Base-by-base conservation (phyloP, 1,140 invertebrate genomes). In the Pomacea maculata region DNA sequence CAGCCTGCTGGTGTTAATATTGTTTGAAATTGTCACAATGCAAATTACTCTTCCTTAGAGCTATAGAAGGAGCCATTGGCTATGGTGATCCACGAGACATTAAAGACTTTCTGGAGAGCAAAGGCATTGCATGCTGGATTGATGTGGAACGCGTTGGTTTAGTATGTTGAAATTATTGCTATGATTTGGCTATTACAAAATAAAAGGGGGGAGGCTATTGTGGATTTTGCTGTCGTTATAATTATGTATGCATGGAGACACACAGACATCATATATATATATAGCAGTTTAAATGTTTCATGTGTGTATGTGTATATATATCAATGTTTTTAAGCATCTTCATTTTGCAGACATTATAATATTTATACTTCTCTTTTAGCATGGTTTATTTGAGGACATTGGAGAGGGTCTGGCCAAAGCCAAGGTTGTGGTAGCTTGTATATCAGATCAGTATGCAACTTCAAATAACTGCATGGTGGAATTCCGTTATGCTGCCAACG, bases 71-170 rank as follows among this genome's bases (percentile, higher is more conserved):
- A 34, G 85, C 87, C 19, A 57, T 88, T 25, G 90, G 90, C 5
- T 87, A 77, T 82, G 86, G 88, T 25, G 90, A 91, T 80, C 90
- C 90, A 5, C 84, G 90, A 68, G 83, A 86, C 68, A 85, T 91
- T 52, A 89, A 88, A 63, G 72, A 85, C 12, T 89, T 85, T 75
- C 82, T 91, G 14, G 88, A 91, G 55, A 57, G 82, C 52, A 86
- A 90, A 70, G 88, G 85, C 14, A 83, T 91, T 15, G 82, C 82
- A 68, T 89, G 89, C 81, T 91, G 91, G 91, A 85, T 91, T 64
- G 91, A 91, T 86, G 85, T 89, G 21, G 89, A 89, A 78, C 85
- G 86, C 81, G 85, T 89, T 76, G 88, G 88, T 75, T 64, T 85
- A 84, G 90, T 89, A 86, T 82, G 82, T 67, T 45, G 34, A 45